Evolutionary conservation across 1,140 invertebrate genomes (phyloP), one percentile per base, ranked within the genome.

Genomic region (Calliphora vicina): DNA sequence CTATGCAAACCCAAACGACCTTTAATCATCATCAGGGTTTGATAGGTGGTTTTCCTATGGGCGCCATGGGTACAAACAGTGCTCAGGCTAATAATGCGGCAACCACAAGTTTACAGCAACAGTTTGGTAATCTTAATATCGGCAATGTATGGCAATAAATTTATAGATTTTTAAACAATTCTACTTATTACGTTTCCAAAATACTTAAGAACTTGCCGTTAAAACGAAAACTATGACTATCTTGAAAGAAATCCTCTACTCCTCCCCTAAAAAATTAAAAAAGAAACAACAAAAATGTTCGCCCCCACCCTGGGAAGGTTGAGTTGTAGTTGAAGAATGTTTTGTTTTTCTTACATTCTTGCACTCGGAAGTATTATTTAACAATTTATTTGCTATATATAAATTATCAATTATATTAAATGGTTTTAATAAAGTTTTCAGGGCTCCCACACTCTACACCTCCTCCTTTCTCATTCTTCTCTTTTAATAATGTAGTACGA

Each of bases 91-190:
- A 84, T 67, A 83, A 85, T 35, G 84, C 88, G 9, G 85, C 88
- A 67, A 85, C 88, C 61, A 84, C 86, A 71, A 88, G 88, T 73
- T 73, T 90, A 35, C 90, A 89, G 82, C 89, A 90, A 82, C 89
- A 90, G 86, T 90, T 90, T 84, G 89, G 89, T 27, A 90, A 90
- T 83, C 86, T 90, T 81, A 90, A 90, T 86, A 88, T 90, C 76
- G 89, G 89, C 25, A 90, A 90, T 88, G 89, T 90, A 84, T 90
- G 89, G 89, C 89, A 90, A 88, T 90, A 89, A 88, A 87, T 84
- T n/a, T 74, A 23, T 61, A 20, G 15, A 17, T 57, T 25, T 67
- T 67, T 23, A 25, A 67, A 67, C 10, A 67, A 67, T 67, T 67
- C 61, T 67, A 23, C 6, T 67, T 57, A 57, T 23, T 23, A 20